Evolutionary conservation across 2,888 invertebrate species (phyloP).

Genomic region (Venusia cambrica): DNA sequence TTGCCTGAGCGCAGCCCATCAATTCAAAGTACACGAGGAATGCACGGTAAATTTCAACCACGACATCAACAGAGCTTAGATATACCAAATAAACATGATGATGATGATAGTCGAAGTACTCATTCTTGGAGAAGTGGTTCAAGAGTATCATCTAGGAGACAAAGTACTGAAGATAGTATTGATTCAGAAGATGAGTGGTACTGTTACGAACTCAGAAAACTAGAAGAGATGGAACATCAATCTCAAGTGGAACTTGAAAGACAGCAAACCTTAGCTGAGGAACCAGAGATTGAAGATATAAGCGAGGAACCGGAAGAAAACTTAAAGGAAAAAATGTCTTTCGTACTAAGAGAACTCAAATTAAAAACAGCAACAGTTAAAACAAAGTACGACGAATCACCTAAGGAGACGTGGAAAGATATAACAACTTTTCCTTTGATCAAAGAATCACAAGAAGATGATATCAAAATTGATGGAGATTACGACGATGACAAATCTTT

Average conservation of each 20-base stretch:
- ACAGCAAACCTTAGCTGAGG: constrained; percentile 82
- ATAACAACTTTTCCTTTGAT: constrained; percentile 74
- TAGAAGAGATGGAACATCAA: constrained; percentile 92
- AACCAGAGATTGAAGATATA: constrained; percentile 78
- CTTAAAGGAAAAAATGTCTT: constrained; percentile 89
- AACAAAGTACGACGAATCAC: constrained; percentile 64
- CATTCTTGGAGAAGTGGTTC: constrained; percentile 94
- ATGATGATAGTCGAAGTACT: constrained; percentile 92
- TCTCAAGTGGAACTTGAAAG: constrained; percentile 84
- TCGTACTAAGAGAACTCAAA: constrained; percentile 88
- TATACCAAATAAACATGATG: constrained; percentile 88
- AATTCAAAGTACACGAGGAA: constrained; percentile 80
- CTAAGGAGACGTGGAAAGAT: constrained; percentile 69
- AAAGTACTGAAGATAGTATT: constrained; percentile 95
- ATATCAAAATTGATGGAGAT: constrained; percentile 46
- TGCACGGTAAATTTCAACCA: constrained; percentile 82
- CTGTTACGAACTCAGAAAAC: constrained; percentile 91
- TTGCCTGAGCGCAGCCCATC: constrained; percentile 85
- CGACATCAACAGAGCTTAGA: constrained; percentile 90
- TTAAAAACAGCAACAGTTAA: constrained; percentile 82
- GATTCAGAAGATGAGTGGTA: constrained; percentile 97
- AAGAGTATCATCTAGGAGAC: constrained; percentile 90
- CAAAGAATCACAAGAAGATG: constrained; percentile 65
- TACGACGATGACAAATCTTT: constrained; percentile 68
- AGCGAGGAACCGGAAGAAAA: constrained; percentile 82